Conservation (phyloP, 2,888 invertebrate species). For the Disparrhopalites patrizii region DNA sequence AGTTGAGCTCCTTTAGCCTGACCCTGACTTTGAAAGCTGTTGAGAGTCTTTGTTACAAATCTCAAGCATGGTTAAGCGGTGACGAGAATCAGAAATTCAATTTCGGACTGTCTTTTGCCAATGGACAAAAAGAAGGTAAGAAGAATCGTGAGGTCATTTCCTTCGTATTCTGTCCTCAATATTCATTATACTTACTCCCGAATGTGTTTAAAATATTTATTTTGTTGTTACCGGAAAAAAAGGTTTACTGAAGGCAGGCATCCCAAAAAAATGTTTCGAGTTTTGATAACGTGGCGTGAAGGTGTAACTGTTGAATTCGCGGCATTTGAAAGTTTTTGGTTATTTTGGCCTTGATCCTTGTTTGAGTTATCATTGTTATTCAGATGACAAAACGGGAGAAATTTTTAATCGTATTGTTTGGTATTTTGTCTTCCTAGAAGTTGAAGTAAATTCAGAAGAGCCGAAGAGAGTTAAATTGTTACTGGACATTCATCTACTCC, state of each 20-base stretch:
- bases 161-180: too few species aligned
- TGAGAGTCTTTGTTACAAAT: background rate
- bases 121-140: slow-evolving; percentile 16
- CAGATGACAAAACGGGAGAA: too few species aligned
- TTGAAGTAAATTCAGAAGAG: slow-evolving; percentile 1
- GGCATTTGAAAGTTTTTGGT: background rate
- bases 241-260: too few species aligned
- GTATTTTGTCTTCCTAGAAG: background rate
- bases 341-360: too few species aligned
- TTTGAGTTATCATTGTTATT: background rate
- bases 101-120: slow-evolving; percentile 12
- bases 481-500: slow-evolving; percentile 34
- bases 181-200: too few species aligned
- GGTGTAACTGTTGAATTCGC: background rate
- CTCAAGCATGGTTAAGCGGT: background rate
- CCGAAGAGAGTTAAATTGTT: slow-evolving; percentile 38
- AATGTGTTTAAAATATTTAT: too few species aligned
- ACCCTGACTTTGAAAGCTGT: background rate
- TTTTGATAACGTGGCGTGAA: too few species aligned
- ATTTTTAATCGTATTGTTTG: too few species aligned
- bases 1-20: background rate
- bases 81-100: slow-evolving; percentile 4
- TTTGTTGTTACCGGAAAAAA: too few species aligned
- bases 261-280: too few species aligned
- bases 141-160: background rate